A percentile compares a stretch with the other conserved stretches of the same genome.
Evolutionary conservation across 2,113 vertebrate genomes (phyloP).

Genomic region (Strix uralensis): DNA sequence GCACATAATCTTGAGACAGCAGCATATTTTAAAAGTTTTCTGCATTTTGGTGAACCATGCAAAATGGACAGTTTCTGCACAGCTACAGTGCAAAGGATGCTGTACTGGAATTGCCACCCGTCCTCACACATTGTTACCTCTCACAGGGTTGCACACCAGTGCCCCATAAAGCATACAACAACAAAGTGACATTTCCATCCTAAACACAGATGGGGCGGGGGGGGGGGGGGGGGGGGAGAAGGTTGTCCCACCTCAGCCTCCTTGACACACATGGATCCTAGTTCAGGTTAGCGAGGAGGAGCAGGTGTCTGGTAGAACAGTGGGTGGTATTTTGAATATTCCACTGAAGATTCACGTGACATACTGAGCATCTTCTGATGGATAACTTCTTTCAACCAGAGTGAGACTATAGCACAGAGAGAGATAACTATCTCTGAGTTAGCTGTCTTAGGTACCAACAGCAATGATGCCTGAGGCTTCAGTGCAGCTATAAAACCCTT

Average conservation of each 20-base stretch:
- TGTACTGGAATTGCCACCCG: not conserved
- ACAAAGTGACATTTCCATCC: not conserved
- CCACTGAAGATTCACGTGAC: not conserved
- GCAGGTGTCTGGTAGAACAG: not conserved
- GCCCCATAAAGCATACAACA: not conserved
- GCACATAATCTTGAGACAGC: not conserved
- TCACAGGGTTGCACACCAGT: not conserved
- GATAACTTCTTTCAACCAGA: not conserved
- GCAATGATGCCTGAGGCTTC: not conserved
- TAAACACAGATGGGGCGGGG: rapidly evolving
- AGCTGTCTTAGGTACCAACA: not conserved
- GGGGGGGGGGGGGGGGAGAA: not conserved
- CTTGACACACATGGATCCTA: not conserved
- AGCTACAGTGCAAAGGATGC: not conserved
- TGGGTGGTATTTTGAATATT: not conserved
- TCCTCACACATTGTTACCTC: not conserved
- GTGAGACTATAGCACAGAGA: not conserved
- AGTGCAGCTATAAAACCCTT: not conserved
- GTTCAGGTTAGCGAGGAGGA: not conserved
- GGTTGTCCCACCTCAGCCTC: not conserved
- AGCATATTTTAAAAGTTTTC: not conserved
- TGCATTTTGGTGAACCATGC: not conserved
- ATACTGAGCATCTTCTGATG: not conserved
- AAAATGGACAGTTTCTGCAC: not conserved
- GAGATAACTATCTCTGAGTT: constrained; percentile 1